Evolutionary conservation across 2,113 vertebrate genomes (phyloP).

Genomic region (Lophura nycthemera): DNA sequence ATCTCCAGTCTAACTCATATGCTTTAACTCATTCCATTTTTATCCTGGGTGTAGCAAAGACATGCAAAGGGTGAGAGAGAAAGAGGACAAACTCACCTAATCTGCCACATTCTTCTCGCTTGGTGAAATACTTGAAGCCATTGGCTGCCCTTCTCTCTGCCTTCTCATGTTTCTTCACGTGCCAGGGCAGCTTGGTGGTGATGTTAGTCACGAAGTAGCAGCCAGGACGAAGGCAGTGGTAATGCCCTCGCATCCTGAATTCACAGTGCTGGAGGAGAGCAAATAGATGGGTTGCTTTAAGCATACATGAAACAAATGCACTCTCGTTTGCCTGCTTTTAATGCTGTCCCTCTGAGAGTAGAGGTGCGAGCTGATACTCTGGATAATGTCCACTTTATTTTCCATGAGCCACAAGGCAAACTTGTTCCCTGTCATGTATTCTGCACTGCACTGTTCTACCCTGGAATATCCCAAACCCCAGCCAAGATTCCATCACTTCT

Average conservation of each 20-base stretch:
- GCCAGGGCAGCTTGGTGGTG: conserved; percentile 99
- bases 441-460: fast-evolving
- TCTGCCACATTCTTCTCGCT: conserved; percentile 94
- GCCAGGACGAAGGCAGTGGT: conserved; percentile 94
- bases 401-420: not conserved
- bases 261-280: conserved; percentile 89
- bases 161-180: conserved; percentile 98
- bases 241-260: conserved; percentile 98
- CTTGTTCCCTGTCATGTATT: not conserved
- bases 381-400: not conserved
- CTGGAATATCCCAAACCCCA: not conserved
- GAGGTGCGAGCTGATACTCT: not conserved
- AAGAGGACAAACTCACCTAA: conserved; percentile 80
- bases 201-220: conserved; percentile 99
- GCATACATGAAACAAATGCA: fast-evolving
- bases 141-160: conserved; percentile 96
- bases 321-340: not conserved
- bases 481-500: not conserved
- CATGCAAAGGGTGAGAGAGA: not conserved
- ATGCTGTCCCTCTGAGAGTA: not conserved
- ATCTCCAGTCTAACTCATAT: not conserved
- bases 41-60: not conserved
- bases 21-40: not conserved
- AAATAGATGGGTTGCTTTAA: not conserved
- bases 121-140: conserved; percentile 99